A percentile compares a stretch with the other conserved stretches of the same genome.
phyloP scores from a whole-genome alignment of 2,797 vertebrate genomes.

The Philypnodon macrostomus region DNA sequence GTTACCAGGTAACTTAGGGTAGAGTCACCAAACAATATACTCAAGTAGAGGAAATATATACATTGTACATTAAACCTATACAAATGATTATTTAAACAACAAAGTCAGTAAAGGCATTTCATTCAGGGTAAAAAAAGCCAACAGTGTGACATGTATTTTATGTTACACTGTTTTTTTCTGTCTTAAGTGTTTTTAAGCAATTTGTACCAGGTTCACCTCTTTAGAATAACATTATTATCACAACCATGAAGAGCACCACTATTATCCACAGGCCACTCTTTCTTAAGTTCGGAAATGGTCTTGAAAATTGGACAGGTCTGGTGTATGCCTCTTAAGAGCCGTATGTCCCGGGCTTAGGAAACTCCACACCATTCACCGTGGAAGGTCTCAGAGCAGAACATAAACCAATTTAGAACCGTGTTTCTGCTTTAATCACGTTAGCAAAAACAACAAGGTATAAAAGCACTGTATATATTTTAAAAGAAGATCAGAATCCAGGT shows the following conservation, averaged over 20 bases:
- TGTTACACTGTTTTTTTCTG: constrained; percentile 38
- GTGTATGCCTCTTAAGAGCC: constrained; percentile 72
- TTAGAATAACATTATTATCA: constrained; percentile 81
- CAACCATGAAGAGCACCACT: constrained; percentile 76
- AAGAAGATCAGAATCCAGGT: constrained; percentile 43
- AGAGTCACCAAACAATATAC: too few relatives aligned
- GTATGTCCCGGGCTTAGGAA: constrained; percentile 52
- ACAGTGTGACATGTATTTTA: constrained; percentile 58
- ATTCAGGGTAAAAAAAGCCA: constrained; percentile 42
- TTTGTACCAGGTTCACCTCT: constrained; percentile 72
- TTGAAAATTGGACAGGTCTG: constrained; percentile 81
- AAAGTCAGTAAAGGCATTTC: too few relatives aligned
- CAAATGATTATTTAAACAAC: too few relatives aligned
- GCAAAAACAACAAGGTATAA: constrained; percentile 60
- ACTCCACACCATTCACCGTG: constrained; percentile 55
- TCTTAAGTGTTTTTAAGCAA: constrained; percentile 67
- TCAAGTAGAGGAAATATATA: too few relatives aligned
- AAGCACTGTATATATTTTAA: constrained; percentile 49
- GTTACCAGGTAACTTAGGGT: too few relatives aligned
- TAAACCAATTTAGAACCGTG: constrained; percentile 76
- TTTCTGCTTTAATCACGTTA: constrained; percentile 69
- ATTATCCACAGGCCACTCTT: constrained; percentile 74
- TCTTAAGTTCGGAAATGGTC: constrained; percentile 81
- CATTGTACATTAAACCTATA: too few relatives aligned
- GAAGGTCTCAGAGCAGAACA: constrained; percentile 74